Base-by-base conservation (phyloP, 35 echinoderm and acorn worm species). In the Apostichopus parvimensis region DNA sequence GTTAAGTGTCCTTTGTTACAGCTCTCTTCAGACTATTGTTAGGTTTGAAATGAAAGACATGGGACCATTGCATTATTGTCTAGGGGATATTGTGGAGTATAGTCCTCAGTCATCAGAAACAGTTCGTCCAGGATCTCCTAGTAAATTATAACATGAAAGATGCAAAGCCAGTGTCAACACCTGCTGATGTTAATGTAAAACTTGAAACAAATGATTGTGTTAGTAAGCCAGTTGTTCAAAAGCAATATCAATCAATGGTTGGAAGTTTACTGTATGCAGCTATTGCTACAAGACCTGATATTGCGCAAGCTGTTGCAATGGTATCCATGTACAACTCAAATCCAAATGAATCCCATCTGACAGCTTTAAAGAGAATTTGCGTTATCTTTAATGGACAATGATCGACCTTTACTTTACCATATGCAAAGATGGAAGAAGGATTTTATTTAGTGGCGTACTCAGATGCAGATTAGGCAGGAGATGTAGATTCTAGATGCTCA, bases 231-330 rank as follows among this genome's bases (percentile, higher is more conserved):
- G 26, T 81, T 10, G 79, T 56, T 81, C 22, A 24, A 11, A 53
- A 13, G 6, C 21, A 23, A 53, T 81, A 81, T 54, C 28, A 79
- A 54, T 81, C 79, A 81, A 81, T 53, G 79, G 79, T 45, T 34
- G 79, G 79, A 13, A 81, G 79, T 53, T 13, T 6, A 10, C 79
- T 81, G 26, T 81, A 81, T 81, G 79, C 25, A 53, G 79, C 79
- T 34, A 81, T 81, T 81, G 79, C 25, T 10, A 82, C 79, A 34
- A 82, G 79, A 82, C 79, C 79, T 53, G 79, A 17, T 54, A 82
- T 82, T 82, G 55, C 79, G 17, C 79, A 82, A 82, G 79, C 64
- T 14, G 64, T 68, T 11, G 64, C 11, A 68, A 53, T 53, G 26
- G 79, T 81, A 53, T 80, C 79, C 6, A 80, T 55, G 24, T 81